These are phyloP conservation scores for Lagopus muta DNA, from an alignment of 2,113 vertebrate species.

Conservation along the genomic window DNA sequence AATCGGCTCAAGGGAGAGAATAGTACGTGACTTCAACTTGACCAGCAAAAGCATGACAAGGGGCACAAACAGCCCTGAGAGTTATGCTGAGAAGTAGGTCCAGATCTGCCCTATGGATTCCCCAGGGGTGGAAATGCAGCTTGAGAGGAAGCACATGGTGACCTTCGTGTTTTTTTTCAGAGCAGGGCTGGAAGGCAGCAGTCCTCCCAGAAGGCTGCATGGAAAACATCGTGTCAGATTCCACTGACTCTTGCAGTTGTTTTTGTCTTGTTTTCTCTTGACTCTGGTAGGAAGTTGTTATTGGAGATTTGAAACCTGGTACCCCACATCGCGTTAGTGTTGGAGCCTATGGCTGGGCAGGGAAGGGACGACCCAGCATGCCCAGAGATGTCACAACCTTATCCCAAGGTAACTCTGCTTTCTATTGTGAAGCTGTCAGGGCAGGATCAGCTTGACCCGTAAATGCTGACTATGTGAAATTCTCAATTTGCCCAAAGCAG, in stretches of 20 bases:
- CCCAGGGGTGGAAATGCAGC: background rate
- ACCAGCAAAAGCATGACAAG: background rate
- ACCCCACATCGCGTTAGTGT: conserved; percentile 86
- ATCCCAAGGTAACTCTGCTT: conserved; percentile 81
- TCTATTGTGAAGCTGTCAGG: background rate
- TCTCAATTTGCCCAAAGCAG: background rate
- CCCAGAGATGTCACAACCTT: conserved; percentile 86
- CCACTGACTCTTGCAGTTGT: background rate
- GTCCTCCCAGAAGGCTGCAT: background rate
- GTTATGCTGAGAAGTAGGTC: conserved; percentile 5
- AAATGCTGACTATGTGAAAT: background rate
- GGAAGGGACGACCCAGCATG: conserved; percentile 89
- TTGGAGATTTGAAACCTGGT: conserved; percentile 85
- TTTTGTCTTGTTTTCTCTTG: conserved; percentile 24
- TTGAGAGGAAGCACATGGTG: conserved; percentile 22
- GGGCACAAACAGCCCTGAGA: background rate
- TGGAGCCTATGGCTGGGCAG: conserved; percentile 86
- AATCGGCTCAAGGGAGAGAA: background rate
- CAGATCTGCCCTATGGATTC: background rate
- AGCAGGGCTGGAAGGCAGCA: background rate
- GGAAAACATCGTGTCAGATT: background rate
- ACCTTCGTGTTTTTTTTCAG: conserved; percentile 30
- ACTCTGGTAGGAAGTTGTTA: conserved; percentile 84
- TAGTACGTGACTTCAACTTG: background rate
- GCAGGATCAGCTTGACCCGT: background rate